phyloP scores from a whole-genome alignment of 2,888 invertebrate species.

The Macrostomum cliftonense region DNA sequence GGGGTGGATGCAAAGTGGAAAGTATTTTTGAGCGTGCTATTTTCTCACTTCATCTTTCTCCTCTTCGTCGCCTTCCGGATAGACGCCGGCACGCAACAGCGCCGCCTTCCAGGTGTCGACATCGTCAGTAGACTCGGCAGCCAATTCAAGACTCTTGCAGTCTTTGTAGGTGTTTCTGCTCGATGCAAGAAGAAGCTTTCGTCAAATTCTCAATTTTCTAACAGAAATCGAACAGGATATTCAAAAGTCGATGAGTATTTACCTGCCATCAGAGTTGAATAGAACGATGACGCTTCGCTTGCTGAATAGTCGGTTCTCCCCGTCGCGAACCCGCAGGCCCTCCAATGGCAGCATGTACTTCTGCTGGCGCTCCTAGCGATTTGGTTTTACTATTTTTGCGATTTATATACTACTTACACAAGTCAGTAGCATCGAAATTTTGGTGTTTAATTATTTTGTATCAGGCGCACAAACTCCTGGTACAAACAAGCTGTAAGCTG shows the following conservation, averaged over 20 bases:
- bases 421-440: too few relatives aligned
- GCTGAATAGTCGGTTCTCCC: slow-evolving; percentile 86
- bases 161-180: slow-evolving; percentile 61
- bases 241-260: too few relatives aligned
- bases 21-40: too few relatives aligned
- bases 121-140: slow-evolving; percentile 85
- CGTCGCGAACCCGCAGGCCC: slow-evolving; percentile 79
- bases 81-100: slow-evolving; percentile 91
- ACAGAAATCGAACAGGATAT: too few relatives aligned
- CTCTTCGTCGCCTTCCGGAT: slow-evolving; percentile 63
- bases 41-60: not conserved
- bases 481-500: too few relatives aligned
- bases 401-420: too few relatives aligned
- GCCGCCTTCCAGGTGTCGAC: slow-evolving; percentile 99
- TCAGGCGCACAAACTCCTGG: too few relatives aligned
- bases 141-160: slow-evolving; percentile 89
- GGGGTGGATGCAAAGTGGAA: too few relatives aligned
- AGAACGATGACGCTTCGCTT: slow-evolving; percentile 87
- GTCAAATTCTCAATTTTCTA: too few relatives aligned
- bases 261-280: slow-evolving; percentile 76
- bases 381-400: too few relatives aligned
- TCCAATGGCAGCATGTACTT: slow-evolving; percentile 97
- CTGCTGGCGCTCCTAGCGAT: slow-evolving; percentile 68
- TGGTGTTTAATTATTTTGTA: too few relatives aligned
- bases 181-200: too few relatives aligned